Evolutionary conservation across 2,888 invertebrate genomes (phyloP).

Genomic region (Trachelus troglodyta): DNA sequence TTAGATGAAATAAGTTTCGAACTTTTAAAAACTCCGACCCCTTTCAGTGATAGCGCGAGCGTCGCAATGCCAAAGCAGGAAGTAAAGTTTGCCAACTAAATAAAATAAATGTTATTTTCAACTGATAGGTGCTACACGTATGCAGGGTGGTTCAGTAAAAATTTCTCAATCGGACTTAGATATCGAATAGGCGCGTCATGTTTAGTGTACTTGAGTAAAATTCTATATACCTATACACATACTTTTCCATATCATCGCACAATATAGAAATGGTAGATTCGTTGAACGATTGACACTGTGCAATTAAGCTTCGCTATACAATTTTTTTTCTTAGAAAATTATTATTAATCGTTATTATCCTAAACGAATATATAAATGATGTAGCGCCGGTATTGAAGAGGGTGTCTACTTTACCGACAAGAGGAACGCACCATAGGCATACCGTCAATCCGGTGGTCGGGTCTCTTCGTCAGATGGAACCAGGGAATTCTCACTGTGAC

Average conservation of each 20-base stretch:
- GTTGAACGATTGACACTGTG: not conserved
- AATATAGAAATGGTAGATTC: not conserved
- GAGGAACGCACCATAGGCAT: conserved; percentile 52
- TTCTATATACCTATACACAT: not conserved
- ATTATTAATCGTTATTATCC: not conserved
- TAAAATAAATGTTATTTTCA: not conserved
- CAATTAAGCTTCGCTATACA: not conserved
- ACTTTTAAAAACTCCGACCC: not conserved
- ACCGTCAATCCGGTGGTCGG: conserved; percentile 54
- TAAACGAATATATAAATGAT: conserved; percentile 5
- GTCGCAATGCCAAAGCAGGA: not conserved
- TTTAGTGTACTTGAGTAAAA: not conserved
- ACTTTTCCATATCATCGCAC: not conserved
- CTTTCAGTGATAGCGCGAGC: not conserved
- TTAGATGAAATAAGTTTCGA: not conserved
- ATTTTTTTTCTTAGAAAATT: not conserved
- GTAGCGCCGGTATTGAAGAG: conserved; percentile 57
- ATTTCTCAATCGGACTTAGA: not conserved
- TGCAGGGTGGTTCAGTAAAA: not conserved
- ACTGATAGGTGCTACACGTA: no score
- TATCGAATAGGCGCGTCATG: not conserved
- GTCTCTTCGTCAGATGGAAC: conserved; percentile 47
- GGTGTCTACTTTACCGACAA: conserved; percentile 49
- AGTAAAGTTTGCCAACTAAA: not conserved
- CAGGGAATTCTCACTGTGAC: conserved; percentile 44